phyloP scores from a whole-genome alignment of 2,888 invertebrate genomes.

The Stenchaetothrips biformis region DNA sequence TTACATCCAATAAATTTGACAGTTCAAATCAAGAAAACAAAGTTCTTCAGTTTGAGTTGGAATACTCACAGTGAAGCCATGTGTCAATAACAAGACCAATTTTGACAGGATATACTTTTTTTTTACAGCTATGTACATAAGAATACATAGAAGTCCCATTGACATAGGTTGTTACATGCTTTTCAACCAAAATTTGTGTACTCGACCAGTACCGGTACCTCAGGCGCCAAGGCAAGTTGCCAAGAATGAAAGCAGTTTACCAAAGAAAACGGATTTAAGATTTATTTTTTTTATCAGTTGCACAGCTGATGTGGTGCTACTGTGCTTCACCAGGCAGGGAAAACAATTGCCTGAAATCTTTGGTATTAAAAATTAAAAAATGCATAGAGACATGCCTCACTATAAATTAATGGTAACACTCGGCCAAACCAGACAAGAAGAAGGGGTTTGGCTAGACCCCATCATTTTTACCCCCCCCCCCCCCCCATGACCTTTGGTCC shows the following conservation, averaged over 20 bases:
- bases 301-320: no score
- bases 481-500: no score
- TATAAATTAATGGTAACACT: conserved; percentile 12
- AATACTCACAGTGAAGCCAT: background rate
- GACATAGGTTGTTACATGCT: background rate
- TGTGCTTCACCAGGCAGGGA: no score
- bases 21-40: background rate
- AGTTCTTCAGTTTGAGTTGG: background rate
- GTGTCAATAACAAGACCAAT: background rate
- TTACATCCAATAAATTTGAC: background rate
- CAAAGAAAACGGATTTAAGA: no score
- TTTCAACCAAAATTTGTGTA: background rate
- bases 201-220: background rate
- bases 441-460: background rate
- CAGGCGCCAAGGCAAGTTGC: background rate
- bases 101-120: background rate
- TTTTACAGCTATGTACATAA: background rate
- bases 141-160: background rate
- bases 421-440: background rate
- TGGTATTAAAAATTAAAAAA: background rate
- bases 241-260: no score
- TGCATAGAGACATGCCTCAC: background rate
- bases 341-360: no score
- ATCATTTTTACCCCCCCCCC: no score
- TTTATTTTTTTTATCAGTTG: no score